Evolutionary conservation across 2,888 invertebrate genomes (phyloP).

Genomic region (Dasypolia templi): DNA sequence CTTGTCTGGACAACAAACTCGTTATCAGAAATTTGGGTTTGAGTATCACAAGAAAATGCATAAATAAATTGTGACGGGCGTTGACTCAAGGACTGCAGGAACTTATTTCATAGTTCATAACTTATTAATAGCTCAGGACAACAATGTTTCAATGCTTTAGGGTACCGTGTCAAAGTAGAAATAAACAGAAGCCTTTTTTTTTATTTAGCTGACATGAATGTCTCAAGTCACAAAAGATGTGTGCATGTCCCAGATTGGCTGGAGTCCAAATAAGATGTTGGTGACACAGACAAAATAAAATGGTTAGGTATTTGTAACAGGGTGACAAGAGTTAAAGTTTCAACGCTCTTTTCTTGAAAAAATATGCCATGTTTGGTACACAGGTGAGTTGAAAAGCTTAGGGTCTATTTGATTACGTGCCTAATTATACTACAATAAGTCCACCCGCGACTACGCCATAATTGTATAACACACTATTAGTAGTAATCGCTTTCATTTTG

Average conservation of each 20-base stretch:
- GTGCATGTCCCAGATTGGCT: constrained; percentile 1
- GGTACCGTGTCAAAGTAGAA: neutral
- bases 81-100: constrained; percentile 51
- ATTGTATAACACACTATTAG: too few species aligned
- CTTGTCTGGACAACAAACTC: constrained; percentile 4
- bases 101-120: constrained; percentile 7
- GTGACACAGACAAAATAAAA: neutral
- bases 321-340: neutral
- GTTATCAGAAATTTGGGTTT: constrained; percentile 38
- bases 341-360: neutral
- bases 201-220: neutral
- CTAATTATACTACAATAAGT: too few species aligned
- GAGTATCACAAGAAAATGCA: constrained; percentile 39
- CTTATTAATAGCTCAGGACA: constrained; percentile 20
- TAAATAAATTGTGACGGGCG: constrained; percentile 32
- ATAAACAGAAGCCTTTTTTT: constrained; percentile 2
- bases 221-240: neutral
- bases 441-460: too few species aligned
- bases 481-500: too few species aligned
- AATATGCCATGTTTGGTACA: neutral
- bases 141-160: neutral
- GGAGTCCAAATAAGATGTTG: neutral
- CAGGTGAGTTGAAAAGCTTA: too few species aligned
- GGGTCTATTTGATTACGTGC: too few species aligned
- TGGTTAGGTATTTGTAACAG: neutral